phyloP scores from a whole-genome alignment of 2,113 vertebrate genomes.

The Corydoras maculifer region DNA sequence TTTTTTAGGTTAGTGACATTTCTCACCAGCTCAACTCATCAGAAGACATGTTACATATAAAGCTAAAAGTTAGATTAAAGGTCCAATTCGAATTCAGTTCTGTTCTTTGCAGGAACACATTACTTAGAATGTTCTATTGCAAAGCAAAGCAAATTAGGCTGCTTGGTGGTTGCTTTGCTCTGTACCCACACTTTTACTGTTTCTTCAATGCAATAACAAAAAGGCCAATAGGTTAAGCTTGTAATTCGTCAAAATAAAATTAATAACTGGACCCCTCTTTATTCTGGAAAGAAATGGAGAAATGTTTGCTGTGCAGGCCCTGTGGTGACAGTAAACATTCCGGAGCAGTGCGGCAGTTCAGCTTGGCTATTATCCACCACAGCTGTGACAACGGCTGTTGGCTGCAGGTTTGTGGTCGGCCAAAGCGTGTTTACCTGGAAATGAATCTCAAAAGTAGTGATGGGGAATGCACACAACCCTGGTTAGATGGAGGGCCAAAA shows the following conservation, averaged over 20 bases:
- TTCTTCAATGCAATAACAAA: slow-evolving; percentile 35
- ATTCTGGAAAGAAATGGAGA: slow-evolving; percentile 61
- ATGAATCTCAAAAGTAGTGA: slow-evolving; percentile 80
- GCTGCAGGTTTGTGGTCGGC: slow-evolving; percentile 66
- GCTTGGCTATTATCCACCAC: slow-evolving; percentile 71
- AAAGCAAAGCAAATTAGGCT: slow-evolving; percentile 41
- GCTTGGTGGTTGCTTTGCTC: slow-evolving; percentile 18
- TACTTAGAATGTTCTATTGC: slow-evolving; percentile 56
- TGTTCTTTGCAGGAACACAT: slow-evolving; percentile 63
- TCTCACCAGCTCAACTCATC: no score
- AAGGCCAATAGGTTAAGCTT: slow-evolving; percentile 60
- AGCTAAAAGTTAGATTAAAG: slow-evolving; percentile 42
- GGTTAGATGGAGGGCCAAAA: slow-evolving; percentile 55
- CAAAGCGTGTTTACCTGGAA: slow-evolving; percentile 81
- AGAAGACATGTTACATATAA: no score
- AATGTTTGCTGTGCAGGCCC: slow-evolving; percentile 78
- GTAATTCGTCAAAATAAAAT: slow-evolving; percentile 63
- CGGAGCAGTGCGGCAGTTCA: slow-evolving; percentile 64
- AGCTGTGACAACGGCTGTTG: slow-evolving; percentile 77
- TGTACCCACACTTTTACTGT: slow-evolving; percentile 22
- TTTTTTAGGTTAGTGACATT: no score
- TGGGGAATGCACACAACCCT: slow-evolving; percentile 69
- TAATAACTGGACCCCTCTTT: slow-evolving; percentile 66
- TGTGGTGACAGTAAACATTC: slow-evolving; percentile 89
- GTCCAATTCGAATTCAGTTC: slow-evolving; percentile 52